Evolutionary conservation across 2,888 invertebrate genomes (phyloP).

Genomic region (Lumbricus terrestris): DNA sequence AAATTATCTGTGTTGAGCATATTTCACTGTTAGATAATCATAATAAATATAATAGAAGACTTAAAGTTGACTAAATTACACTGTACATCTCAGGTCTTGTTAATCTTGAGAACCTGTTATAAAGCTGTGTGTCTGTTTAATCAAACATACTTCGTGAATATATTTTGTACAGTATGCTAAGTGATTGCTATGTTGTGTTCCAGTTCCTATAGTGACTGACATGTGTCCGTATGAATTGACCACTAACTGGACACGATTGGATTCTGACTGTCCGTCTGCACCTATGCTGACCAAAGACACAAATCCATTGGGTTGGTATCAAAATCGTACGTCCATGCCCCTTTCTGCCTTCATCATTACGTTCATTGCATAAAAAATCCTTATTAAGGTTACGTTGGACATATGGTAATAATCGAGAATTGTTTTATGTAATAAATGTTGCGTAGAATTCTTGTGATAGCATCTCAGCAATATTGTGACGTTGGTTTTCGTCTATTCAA

Average conservation of each 20-base stretch:
- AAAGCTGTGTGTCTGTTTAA: not conserved
- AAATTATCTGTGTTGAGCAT: not conserved
- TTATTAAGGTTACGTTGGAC: not conserved
- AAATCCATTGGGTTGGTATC: not conserved
- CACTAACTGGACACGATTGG: slow-evolving; percentile 13
- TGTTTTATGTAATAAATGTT: not conserved
- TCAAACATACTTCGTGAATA: not conserved
- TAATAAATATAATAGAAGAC: not conserved
- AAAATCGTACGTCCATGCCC: not conserved
- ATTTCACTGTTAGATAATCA: not conserved
- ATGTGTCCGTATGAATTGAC: slow-evolving; percentile 11
- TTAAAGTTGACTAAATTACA: not conserved
- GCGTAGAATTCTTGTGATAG: not conserved
- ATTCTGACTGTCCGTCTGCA: not conserved
- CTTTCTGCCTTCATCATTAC: not conserved
- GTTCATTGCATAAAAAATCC: not conserved
- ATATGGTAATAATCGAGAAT: not conserved
- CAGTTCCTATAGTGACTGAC: slow-evolving; percentile 13
- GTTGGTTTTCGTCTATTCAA: not conserved
- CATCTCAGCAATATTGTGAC: not conserved
- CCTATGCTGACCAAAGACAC: slow-evolving; percentile 11
- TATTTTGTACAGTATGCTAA: not conserved
- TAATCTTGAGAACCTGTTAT: not conserved
- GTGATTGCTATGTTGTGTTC: not conserved
- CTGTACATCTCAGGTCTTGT: not conserved